These are phyloP conservation scores for Hippopotamus amphibius DNA, from an alignment of 2,113 vertebrate genomes.

Conservation along the genomic window DNA sequence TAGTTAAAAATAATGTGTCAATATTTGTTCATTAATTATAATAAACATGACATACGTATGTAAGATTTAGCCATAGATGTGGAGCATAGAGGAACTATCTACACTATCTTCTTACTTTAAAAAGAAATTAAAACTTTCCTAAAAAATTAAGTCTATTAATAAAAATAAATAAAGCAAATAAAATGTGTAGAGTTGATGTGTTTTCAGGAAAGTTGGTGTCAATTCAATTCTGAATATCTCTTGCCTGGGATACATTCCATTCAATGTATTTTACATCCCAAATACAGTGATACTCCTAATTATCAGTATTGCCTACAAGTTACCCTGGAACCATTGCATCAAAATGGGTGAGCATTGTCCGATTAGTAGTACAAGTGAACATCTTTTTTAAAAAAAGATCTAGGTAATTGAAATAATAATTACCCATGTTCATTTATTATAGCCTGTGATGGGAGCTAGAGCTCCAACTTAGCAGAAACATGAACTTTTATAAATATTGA, in stretches of 20 bases:
- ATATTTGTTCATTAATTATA: not conserved
- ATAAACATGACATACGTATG: not conserved
- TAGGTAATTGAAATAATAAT: conserved; percentile 79
- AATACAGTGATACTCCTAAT: not conserved
- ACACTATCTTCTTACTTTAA: not conserved
- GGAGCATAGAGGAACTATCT: not conserved
- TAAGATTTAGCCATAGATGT: not conserved
- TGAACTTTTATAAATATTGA: conserved; percentile 82
- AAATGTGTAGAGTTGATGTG: not conserved
- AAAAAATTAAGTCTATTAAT: not conserved
- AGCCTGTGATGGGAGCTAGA: conserved; percentile 63
- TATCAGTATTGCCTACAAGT: not conserved
- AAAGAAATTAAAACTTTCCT: not conserved
- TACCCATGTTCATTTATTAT: conserved; percentile 74
- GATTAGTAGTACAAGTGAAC: conserved; percentile 42
- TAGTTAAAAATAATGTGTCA: not conserved
- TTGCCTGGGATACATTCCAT: not conserved
- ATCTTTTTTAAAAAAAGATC: conserved; percentile 5
- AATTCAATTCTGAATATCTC: not conserved
- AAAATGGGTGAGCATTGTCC: not conserved
- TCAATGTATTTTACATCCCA: not conserved
- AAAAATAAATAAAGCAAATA: not conserved
- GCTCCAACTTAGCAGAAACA: conserved; percentile 68
- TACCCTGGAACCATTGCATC: not conserved
- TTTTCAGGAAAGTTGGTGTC: not conserved